Evolutionary conservation across 2,113 vertebrate species (phyloP), one percentile per base, ranked within the genome.

Genomic region (Nesogale talazaci): DNA sequence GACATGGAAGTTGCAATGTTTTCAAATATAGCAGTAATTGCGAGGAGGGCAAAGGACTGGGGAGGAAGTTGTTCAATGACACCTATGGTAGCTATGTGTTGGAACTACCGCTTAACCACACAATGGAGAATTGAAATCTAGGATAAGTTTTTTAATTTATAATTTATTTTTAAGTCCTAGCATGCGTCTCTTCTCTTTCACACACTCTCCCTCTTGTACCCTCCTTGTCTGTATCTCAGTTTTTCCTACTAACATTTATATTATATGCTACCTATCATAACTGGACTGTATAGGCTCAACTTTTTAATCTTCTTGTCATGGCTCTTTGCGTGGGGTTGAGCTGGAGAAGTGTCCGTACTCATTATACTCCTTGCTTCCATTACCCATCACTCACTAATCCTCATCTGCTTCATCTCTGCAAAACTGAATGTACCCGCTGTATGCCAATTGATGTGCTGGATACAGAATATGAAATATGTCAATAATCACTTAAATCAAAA

Each of bases 291-390:
- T 22, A 27, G 12, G 6, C n/a, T 36, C 83, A 63, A 4, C 29
- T 70, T 76, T 40, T 57, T 86, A 78, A 0, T 40, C 40, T 86
- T 85, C 19, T 88, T 9, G 46, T 75, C 4, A 27, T 89, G 96
- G 2, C 4, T 65, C 40, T 40, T 40, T 38, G 3, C 42, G 4
- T 42, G 12, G 1, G 15, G 46, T 59, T 85, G 38, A 82, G 3
- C 61, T 65, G 27, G 4, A 84, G 23, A 3, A 52, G 20, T 61
- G 3, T 23, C 22, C 12, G n/a, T n/a, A n/a, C n/a, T n/a, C n/a
- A n/a, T n/a, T 52, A 2, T 27, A 23, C 2, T 3, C 31, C 23
- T 20, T 57, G 38, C 8, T 46, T 91, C 27, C 1, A 81, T 77
- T 3, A 16, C 6, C 3, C 16, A 81, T 74, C 4, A 16, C 6